phyloP scores from a whole-genome alignment of 2,797 vertebrate species.

The Moxostoma hubbsi region DNA sequence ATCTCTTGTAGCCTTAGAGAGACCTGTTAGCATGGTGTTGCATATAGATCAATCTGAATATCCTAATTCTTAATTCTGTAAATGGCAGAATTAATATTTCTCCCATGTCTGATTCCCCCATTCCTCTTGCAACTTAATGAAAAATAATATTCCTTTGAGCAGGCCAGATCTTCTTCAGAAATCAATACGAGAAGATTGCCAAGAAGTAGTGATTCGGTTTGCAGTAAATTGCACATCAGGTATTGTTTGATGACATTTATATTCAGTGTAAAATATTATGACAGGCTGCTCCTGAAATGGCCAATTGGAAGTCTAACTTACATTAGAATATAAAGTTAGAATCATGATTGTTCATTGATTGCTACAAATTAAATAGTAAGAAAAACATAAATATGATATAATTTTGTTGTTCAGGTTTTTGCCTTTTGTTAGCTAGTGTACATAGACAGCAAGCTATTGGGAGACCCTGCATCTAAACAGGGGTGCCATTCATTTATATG shows the following conservation, averaged over 20 bases:
- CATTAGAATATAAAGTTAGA: not conserved
- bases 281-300: not conserved
- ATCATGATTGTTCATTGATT: not conserved
- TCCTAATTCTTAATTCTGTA: constrained; percentile 45
- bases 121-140: constrained; percentile 57
- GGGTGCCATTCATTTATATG: not conserved
- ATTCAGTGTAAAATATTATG: constrained; percentile 28
- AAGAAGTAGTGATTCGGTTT: constrained; percentile 59
- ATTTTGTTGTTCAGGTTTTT: not conserved
- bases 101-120: constrained; percentile 18
- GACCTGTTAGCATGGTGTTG: constrained; percentile 46
- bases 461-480: too few relatives aligned
- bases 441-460: not conserved
- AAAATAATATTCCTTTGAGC: constrained; percentile 65
- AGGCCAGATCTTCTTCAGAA: constrained; percentile 65
- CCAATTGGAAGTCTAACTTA: not conserved
- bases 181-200: constrained; percentile 70
- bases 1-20: constrained; percentile 2
- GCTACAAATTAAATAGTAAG: not conserved
- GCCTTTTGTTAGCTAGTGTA: too few relatives aligned
- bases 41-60: constrained; percentile 50
- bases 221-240: constrained; percentile 58
- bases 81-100: constrained; percentile 52
- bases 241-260: constrained; percentile 41
- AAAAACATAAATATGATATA: not conserved